Conservation (phyloP, 1,140 invertebrate species). For the Sipha flava region DNA sequence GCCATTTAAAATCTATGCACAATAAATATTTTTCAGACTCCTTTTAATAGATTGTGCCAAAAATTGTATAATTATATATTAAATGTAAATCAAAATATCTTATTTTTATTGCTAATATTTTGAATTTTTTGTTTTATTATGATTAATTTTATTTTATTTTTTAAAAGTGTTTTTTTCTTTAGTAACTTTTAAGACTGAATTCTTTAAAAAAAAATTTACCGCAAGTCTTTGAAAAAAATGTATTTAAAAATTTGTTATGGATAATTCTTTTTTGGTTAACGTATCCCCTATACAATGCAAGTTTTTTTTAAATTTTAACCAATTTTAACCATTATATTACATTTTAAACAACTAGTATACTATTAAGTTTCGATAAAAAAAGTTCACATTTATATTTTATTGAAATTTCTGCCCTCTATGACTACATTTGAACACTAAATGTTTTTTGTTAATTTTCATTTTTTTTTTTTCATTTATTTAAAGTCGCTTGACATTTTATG, state of each 20-base stretch:
- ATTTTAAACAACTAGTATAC: neutral
- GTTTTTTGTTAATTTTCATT: neutral
- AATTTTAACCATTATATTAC: neutral
- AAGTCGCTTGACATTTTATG: too few relatives aligned
- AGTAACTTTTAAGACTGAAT: constrained; percentile 28
- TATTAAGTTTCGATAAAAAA: neutral
- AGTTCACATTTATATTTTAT: neutral
- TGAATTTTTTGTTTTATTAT: neutral
- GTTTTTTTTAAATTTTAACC: neutral
- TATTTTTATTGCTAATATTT: constrained; percentile 4
- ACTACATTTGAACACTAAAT: neutral
- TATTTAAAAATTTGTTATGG: neutral
- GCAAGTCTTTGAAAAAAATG: neutral
- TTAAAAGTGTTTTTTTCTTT: constrained; percentile 34
- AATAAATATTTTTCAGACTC: neutral
- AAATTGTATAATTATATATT: neutral
- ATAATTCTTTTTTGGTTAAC: neutral
- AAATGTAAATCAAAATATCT: constrained; percentile 16
- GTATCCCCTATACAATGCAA: neutral
- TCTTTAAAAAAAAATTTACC: constrained; percentile 5
- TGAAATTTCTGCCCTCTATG: neutral
- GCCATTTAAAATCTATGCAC: neutral
- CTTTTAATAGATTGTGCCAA: constrained; percentile 16
- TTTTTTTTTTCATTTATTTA: neutral
- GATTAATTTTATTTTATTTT: constrained; percentile 2